Evolutionary conservation across 2,113 vertebrate species (phyloP).

Genomic region (Rhabdornis inornatus): DNA sequence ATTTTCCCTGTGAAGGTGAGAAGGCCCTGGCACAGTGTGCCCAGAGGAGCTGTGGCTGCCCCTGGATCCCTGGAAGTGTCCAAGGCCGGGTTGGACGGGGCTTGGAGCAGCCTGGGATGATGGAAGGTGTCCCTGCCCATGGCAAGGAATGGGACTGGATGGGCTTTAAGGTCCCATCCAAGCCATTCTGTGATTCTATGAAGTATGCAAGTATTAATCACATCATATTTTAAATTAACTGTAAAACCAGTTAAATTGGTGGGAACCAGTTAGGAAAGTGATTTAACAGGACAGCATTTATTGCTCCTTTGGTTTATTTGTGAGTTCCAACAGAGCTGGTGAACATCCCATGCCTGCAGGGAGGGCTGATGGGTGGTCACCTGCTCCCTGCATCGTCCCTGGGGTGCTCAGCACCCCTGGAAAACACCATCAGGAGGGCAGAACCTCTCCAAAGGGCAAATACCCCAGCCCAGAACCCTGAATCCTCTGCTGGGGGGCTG

Average conservation of each 20-base stretch:
- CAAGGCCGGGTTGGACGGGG: rapidly evolving
- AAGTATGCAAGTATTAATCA: not conserved
- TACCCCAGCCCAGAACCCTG: rapidly evolving
- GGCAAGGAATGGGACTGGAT: not conserved
- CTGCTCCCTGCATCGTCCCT: not conserved
- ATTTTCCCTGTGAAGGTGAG: not conserved
- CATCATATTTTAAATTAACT: not conserved
- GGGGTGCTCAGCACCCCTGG: not conserved
- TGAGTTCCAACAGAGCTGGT: rapidly evolving
- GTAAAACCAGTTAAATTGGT: not conserved
- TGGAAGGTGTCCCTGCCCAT: not conserved
- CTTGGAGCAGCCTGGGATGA: rapidly evolving
- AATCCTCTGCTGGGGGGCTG: not conserved
- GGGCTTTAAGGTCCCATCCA: not conserved
- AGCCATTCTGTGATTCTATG: not conserved
- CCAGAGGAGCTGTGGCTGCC: not conserved
- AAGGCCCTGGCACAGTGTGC: not conserved
- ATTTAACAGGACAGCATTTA: not conserved
- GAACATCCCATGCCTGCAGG: rapidly evolving
- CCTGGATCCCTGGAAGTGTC: not conserved
- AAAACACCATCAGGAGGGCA: rapidly evolving
- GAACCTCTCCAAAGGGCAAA: not conserved
- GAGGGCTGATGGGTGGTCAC: not conserved
- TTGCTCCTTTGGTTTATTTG: not conserved
- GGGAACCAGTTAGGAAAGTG: not conserved